Evolutionary conservation across 2,797 vertebrate species (phyloP).

Genomic region (Anolis apletophallus): DNA sequence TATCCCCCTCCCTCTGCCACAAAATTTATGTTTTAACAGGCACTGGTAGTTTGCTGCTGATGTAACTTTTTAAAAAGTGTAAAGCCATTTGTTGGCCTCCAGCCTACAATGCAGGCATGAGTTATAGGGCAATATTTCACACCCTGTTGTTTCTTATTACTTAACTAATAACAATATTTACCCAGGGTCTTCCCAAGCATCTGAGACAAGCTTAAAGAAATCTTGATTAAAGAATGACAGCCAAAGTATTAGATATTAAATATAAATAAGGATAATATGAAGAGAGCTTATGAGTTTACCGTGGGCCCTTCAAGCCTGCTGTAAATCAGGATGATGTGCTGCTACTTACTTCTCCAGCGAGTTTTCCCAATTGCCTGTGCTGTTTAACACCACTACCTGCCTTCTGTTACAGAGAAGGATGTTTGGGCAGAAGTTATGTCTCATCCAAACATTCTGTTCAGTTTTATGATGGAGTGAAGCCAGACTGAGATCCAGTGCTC

Average conservation of each 20-base stretch:
- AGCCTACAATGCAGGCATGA: constrained; percentile 66
- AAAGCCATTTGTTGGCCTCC: constrained; percentile 75
- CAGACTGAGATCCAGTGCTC: neutral
- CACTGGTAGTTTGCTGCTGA: constrained; percentile 64
- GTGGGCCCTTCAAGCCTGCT: constrained; percentile 67
- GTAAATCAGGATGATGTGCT: constrained; percentile 74
- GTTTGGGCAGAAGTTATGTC: neutral
- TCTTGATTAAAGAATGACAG: constrained; percentile 79
- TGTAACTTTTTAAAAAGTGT: constrained; percentile 67
- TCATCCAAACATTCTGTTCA: neutral
- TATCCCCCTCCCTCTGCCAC: constrained; percentile 29
- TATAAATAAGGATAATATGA: constrained; percentile 78
- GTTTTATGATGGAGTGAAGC: neutral
- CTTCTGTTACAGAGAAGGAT: constrained; percentile 8
- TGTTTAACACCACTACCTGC: constrained; percentile 16
- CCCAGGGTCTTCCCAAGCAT: constrained; percentile 70
- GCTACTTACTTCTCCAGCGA: constrained; percentile 59
- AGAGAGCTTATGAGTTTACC: constrained; percentile 72
- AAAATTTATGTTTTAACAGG: constrained; percentile 59
- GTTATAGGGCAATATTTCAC: constrained; percentile 75
- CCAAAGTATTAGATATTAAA: constrained; percentile 76
- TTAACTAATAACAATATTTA: constrained; percentile 79
- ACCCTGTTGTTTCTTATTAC: constrained; percentile 76
- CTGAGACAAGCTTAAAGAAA: constrained; percentile 74
- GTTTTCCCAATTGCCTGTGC: constrained; percentile 39